A percentile compares a stretch with the other conserved stretches of the same genome.
These are phyloP conservation scores for Spilarctia lutea DNA, from an alignment of 2,888 invertebrate species.

Conservation along the genomic window DNA sequence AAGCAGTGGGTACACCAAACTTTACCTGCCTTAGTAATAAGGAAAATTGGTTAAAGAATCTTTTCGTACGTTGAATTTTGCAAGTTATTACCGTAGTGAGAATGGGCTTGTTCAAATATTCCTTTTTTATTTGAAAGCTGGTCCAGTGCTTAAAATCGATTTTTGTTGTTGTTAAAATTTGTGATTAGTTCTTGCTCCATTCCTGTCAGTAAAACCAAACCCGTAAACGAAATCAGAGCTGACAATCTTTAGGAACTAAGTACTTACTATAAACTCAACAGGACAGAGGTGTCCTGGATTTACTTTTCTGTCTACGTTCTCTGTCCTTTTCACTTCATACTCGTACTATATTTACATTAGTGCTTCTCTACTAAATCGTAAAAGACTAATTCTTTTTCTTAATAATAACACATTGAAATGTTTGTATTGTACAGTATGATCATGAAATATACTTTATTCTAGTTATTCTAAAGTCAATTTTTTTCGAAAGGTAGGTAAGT, in stretches of 20 bases:
- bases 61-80: not conserved
- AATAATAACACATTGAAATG: too few relatives aligned
- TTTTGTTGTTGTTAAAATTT: too few relatives aligned
- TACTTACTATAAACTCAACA: not conserved
- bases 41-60: not conserved
- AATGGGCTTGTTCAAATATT: not conserved
- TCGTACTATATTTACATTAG: not conserved
- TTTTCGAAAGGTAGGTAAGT: too few relatives aligned
- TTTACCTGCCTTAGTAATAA: not conserved
- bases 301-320: not conserved
- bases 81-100: not conserved
- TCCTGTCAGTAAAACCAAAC: not conserved
- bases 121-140: too few relatives aligned
- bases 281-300: not conserved
- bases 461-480: too few relatives aligned
- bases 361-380: too few relatives aligned
- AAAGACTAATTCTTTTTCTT: too few relatives aligned
- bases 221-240: not conserved
- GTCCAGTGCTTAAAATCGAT: too few relatives aligned
- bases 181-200: not conserved
- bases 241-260: not conserved
- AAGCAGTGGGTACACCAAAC: not conserved
- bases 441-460: too few relatives aligned
- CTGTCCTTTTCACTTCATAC: not conserved
- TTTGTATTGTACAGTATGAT: too few relatives aligned